Percentiles rank a stretch among this genome's conserved stretches.
Evolutionary conservation across 2,113 vertebrate genomes (phyloP).

Genomic region (Alosa alosa): DNA sequence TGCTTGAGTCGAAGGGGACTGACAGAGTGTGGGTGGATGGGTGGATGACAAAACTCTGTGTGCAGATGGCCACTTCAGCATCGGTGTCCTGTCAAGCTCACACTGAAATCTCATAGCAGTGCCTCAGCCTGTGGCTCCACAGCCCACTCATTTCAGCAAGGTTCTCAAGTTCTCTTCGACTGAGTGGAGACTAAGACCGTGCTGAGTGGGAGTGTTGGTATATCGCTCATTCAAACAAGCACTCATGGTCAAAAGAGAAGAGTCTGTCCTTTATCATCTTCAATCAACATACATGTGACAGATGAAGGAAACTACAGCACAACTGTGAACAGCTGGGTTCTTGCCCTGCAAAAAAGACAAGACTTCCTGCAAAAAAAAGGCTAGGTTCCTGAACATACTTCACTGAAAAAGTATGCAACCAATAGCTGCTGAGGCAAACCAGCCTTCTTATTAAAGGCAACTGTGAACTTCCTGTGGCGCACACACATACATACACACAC

Average conservation of each 20-base stretch:
- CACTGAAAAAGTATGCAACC: neutral
- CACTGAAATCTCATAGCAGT: neutral
- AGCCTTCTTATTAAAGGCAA: neutral
- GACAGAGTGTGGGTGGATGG: slow-evolving; percentile 61
- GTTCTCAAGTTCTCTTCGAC: neutral
- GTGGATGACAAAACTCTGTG: slow-evolving; percentile 57
- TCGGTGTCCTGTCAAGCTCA: slow-evolving; percentile 20
- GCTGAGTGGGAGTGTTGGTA: neutral
- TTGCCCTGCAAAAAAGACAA: neutral
- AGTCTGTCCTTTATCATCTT: neutral
- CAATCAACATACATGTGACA: neutral
- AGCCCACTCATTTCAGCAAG: neutral
- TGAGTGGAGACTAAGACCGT: neutral
- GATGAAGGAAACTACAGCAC: neutral
- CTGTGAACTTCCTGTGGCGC: neutral
- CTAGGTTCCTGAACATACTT: neutral
- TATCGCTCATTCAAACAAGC: neutral
- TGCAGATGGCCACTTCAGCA: neutral
- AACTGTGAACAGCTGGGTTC: neutral
- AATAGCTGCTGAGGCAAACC: neutral
- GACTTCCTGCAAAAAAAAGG: too few relatives aligned
- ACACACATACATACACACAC: neutral
- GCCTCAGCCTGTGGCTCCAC: neutral
- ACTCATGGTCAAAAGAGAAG: neutral
- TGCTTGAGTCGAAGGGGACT: slow-evolving; percentile 25